These are phyloP conservation scores for Dromius quadrimaculatus DNA, from an alignment of 2,888 invertebrate species.

Conservation along the genomic window DNA sequence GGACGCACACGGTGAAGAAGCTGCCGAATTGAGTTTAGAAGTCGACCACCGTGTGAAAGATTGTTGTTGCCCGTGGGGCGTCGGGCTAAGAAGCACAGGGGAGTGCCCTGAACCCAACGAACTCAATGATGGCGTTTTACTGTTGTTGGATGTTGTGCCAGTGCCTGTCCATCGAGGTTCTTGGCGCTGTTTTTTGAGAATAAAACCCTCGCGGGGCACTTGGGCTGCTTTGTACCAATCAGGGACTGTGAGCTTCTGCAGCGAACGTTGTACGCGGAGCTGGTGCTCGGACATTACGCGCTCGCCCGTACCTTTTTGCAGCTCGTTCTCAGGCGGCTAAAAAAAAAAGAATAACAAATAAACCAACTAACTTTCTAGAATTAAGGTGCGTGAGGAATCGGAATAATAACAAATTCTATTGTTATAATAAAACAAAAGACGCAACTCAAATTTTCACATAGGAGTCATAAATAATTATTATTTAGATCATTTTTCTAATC, in stretches of 20 bases:
- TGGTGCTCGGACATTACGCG: slow-evolving; percentile 94
- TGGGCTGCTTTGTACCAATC: slow-evolving; percentile 89
- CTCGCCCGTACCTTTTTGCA: slow-evolving; percentile 85
- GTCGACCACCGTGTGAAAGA: slow-evolving; percentile 79
- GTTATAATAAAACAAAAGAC: no score
- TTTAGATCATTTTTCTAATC: no score
- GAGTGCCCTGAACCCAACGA: slow-evolving; percentile 73
- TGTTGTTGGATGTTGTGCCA: slow-evolving; percentile 71
- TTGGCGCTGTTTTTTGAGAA: slow-evolving; percentile 83
- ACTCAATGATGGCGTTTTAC: slow-evolving; percentile 88
- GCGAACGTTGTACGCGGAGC: slow-evolving; percentile 90
- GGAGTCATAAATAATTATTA: no score
- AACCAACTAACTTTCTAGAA: no score
- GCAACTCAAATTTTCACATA: no score
- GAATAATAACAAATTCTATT: no score
- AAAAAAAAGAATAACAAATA: slow-evolving; percentile 60
- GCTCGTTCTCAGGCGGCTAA: slow-evolving; percentile 94
- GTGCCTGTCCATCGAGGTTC: slow-evolving; percentile 71
- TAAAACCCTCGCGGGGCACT: slow-evolving; percentile 82
- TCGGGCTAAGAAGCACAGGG: slow-evolving; percentile 64
- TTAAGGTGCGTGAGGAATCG: no score
- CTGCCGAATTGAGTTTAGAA: slow-evolving; percentile 79
- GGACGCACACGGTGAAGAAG: slow-evolving; percentile 80
- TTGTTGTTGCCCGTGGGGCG: slow-evolving; percentile 60
- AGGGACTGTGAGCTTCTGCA: slow-evolving; percentile 94